Percentiles rank a stretch among this genome's conserved stretches.
Conservation (phyloP, 1,140 invertebrate genomes). For the Ooceraea biroi region DNA sequence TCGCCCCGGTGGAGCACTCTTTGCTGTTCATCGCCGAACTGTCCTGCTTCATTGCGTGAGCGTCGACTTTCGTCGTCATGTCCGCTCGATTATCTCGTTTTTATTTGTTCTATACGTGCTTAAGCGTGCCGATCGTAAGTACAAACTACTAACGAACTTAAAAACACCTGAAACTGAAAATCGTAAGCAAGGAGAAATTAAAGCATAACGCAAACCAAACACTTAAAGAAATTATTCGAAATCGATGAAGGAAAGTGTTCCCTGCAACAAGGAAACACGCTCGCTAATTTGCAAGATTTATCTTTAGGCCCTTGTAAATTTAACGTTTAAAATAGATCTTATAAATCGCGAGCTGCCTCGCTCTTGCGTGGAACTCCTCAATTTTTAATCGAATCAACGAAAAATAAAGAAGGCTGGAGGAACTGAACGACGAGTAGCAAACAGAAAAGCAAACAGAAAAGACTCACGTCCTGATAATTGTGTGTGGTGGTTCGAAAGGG, state of each 20-base stretch:
- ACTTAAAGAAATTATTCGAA: constrained; percentile 15
- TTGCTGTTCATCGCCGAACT: not conserved
- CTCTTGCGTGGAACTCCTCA: not conserved
- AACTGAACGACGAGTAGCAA: not conserved
- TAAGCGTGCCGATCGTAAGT: constrained; percentile 44
- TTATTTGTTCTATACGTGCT: not conserved
- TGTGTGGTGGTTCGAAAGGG: constrained; percentile 19
- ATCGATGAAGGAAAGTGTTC: not conserved
- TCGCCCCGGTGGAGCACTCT: constrained; percentile 63
- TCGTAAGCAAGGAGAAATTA: constrained; percentile 55
- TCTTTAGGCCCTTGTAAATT: not conserved
- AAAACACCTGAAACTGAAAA: constrained; percentile 76
- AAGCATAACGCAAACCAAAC: constrained; percentile 21
- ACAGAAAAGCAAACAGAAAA: constrained; percentile 29
- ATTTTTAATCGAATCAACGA: not conserved
- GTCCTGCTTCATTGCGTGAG: not conserved
- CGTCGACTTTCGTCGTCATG: constrained; percentile 1
- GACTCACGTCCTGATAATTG: constrained; percentile 61
- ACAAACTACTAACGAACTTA: constrained; percentile 72
- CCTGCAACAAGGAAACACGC: not conserved
- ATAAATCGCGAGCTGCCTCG: not conserved
- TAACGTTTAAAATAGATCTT: not conserved
- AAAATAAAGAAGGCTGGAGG: not conserved
- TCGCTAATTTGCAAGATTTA: constrained; percentile 5
- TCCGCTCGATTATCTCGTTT: constrained; percentile 47